Evolutionary conservation across 1,140 invertebrate species (phyloP).

Genomic region (Drosophila tropicalis): DNA sequence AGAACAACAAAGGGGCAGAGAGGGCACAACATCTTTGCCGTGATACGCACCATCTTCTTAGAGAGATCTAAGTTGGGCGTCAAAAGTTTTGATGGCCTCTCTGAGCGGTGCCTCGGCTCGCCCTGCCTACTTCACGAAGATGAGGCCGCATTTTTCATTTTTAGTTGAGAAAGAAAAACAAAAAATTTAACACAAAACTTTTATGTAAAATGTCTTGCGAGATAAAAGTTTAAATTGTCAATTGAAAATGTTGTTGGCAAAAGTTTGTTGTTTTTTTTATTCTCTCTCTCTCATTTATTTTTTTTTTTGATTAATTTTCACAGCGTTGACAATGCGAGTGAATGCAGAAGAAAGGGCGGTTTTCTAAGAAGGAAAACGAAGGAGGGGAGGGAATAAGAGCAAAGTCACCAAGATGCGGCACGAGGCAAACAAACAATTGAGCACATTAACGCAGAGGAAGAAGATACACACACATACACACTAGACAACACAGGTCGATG

Average conservation of each 20-base stretch:
- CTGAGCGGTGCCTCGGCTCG: not conserved
- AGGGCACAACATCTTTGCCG: not conserved
- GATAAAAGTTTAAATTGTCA: slow-evolving; percentile 83
- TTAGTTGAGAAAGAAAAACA: slow-evolving; percentile 50
- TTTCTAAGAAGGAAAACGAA: slow-evolving; percentile 16
- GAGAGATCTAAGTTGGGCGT: slow-evolving; percentile 60
- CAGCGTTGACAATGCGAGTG: slow-evolving; percentile 65
- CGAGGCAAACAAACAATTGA: slow-evolving; percentile 75
- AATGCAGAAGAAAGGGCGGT: not conserved
- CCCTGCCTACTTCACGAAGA: slow-evolving; percentile 55
- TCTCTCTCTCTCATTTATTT: not conserved
- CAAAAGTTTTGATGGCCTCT: slow-evolving; percentile 79
- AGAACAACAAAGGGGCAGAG: slow-evolving; percentile 37
- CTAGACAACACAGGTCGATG: not conserved
- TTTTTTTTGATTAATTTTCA: slow-evolving; percentile 82
- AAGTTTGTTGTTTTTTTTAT: slow-evolving; percentile 48
- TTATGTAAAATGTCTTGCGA: slow-evolving; percentile 77
- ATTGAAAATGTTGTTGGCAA: slow-evolving; percentile 82
- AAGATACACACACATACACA: slow-evolving; percentile 38
- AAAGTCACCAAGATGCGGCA: slow-evolving; percentile 27
- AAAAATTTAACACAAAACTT: slow-evolving; percentile 74
- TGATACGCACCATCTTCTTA: slow-evolving; percentile 20
- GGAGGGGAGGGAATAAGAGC: not conserved
- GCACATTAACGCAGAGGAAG: slow-evolving; percentile 69
- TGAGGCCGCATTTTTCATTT: slow-evolving; percentile 71